phyloP scores from a whole-genome alignment of 2,113 vertebrate species.

The Nothocercus nigrocapillus region DNA sequence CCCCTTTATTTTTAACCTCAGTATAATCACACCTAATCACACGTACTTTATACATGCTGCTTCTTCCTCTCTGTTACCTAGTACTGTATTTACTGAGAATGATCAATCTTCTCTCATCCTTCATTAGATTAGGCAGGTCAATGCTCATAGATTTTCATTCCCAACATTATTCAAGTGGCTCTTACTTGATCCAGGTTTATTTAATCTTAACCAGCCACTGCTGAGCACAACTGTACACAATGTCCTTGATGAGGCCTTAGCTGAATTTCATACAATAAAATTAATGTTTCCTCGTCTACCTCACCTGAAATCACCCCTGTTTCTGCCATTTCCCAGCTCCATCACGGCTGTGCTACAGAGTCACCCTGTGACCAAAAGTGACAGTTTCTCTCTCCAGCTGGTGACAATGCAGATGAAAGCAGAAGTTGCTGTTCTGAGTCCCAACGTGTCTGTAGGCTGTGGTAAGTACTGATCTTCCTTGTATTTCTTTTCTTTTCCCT shows the following conservation, averaged over 20 bases:
- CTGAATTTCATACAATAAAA: background rate
- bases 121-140: constrained; percentile 57
- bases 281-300: background rate
- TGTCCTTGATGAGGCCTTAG: background rate
- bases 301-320: background rate
- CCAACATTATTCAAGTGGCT: constrained; percentile 6
- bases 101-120: constrained; percentile 42
- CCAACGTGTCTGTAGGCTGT: background rate
- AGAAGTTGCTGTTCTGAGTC: background rate
- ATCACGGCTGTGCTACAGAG: background rate
- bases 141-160: constrained; percentile 42
- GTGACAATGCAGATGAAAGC: background rate
- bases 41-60: background rate
- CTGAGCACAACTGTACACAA: background rate
- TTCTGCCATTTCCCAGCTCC: background rate
- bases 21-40: background rate
- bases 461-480: background rate
- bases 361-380: background rate
- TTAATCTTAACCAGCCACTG: background rate
- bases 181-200: background rate
- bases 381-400: background rate
- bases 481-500: background rate
- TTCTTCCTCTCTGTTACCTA: background rate
- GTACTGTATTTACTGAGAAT: background rate
- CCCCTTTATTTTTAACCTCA: constrained; percentile 11